These are phyloP conservation scores for Myotis planiceps DNA, from an alignment of 2,797 vertebrate genomes.

Conservation along the genomic window DNA sequence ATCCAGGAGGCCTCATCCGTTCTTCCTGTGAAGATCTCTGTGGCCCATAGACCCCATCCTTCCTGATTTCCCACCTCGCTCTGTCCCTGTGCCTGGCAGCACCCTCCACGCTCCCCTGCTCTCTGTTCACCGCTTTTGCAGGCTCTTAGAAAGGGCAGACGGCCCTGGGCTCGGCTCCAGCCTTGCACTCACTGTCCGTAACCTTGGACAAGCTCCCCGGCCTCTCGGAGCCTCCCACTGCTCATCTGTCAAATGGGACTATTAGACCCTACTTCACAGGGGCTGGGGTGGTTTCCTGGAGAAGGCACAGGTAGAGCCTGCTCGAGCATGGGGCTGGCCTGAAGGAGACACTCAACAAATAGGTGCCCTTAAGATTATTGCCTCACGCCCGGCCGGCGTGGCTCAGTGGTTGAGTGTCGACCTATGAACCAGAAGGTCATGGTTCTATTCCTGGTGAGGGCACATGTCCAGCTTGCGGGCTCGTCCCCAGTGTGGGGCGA, in stretches of 20 bases:
- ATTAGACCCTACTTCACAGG: not conserved
- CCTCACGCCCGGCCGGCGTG: not conserved
- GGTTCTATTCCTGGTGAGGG: no score
- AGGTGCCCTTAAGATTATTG: not conserved
- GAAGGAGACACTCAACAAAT: not conserved
- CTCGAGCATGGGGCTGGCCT: not conserved
- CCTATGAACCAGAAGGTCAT: no score
- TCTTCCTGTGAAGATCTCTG: not conserved
- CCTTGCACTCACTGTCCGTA: not conserved
- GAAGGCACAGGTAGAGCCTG: not conserved
- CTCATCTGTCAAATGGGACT: not conserved
- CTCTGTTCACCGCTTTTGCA: not conserved
- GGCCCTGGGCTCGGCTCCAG: not conserved
- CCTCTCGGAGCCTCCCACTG: not conserved
- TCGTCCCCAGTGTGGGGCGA: no score
- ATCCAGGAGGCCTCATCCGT: not conserved
- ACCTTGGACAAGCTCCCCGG: not conserved
- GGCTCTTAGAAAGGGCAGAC: not conserved
- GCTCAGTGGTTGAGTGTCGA: no score
- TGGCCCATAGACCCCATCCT: not conserved
- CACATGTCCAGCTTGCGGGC: no score
- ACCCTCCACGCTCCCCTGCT: not conserved
- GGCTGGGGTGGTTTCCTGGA: not conserved
- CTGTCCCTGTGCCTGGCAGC: not conserved
- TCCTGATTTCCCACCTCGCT: not conserved